Percentiles rank a stretch among this genome's conserved stretches.
These are phyloP conservation scores for Grallaria varia DNA, from an alignment of 2,113 vertebrate species.

Conservation along the genomic window DNA sequence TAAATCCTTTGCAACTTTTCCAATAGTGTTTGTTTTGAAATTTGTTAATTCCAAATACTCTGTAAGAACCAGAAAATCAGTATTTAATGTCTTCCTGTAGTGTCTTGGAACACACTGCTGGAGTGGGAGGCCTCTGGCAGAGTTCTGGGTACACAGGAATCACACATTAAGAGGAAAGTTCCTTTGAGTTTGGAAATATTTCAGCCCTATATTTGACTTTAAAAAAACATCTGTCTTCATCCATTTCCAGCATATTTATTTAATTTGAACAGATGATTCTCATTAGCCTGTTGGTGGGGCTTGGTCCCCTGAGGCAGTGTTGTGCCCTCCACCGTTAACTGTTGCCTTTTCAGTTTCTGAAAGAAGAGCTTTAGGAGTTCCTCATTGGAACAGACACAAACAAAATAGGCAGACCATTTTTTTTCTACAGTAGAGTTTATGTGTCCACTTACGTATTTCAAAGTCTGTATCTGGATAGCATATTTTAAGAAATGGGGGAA, in stretches of 20 bases:
- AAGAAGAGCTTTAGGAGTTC: background rate
- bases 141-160: background rate
- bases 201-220: background rate
- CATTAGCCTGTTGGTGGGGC: background rate
- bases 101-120: background rate
- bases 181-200: background rate
- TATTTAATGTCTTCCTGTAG: background rate
- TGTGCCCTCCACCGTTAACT: background rate
- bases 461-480: background rate
- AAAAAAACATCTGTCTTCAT: background rate
- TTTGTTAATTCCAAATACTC: background rate
- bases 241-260: background rate
- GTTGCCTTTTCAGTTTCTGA: background rate
- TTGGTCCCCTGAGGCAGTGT: background rate
- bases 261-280: background rate
- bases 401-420: background rate
- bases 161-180: slow-evolving; percentile 12
- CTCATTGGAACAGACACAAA: background rate
- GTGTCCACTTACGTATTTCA: background rate
- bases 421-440: background rate
- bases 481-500: background rate
- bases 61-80: background rate
- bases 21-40: background rate
- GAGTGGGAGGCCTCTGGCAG: background rate
- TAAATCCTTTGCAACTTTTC: background rate